Base-by-base conservation (phyloP, 2,797 vertebrate species). In the Mycteria americana region DNA sequence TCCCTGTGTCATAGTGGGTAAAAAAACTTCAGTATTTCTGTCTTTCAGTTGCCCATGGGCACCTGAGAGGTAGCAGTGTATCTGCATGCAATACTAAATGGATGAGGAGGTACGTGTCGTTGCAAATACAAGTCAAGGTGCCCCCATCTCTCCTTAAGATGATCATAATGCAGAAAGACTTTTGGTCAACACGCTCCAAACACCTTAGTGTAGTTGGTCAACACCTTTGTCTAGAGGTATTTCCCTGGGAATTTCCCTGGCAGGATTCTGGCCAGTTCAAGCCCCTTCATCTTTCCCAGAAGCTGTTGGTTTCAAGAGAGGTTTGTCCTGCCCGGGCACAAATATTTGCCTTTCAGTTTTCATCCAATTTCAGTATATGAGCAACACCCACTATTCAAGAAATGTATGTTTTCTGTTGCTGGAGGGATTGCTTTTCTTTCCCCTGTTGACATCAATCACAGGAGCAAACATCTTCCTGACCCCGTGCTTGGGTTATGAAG, bases 301-400 rank as follows among this genome's bases (percentile, higher is more conserved):
- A 86, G 10, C 12, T 84, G 18, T 69, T 59, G 10, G 57, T 95
- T 88, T 91, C 64, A 77, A 68, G 50, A 76, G 43, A 75, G 9
- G 7, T 79, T 91, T 73, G 46, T 75, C 57, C 39, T 73, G 10
- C 27, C 39, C 7, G 25, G 31, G 43, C 65, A 85, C 74, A 96
- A 91, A 83, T 91, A 83, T 73, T 94, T 93, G 54, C 63, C 45
- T 89, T 89, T 77, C 65, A 85, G 62, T 85, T 93, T 94, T 83
- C 57, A 69, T 88, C 82, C 59, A 45, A 88, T 88, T 83, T 87
- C 46, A 21, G 27, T n/a, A n/a, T 35, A 70, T 39, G 33, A 51
- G 13, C 75, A 83, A 82, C 82, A 87, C 41, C 85, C 39, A n/a
- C 31, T 67, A 70, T 93, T 88, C 64, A 90, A 95, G 68, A 88